A percentile compares a stretch with the other conserved stretches of the same genome.
These are phyloP conservation scores for Cyclopterus lumpus DNA, from an alignment of 2,797 vertebrate genomes.

Conservation along the genomic window DNA sequence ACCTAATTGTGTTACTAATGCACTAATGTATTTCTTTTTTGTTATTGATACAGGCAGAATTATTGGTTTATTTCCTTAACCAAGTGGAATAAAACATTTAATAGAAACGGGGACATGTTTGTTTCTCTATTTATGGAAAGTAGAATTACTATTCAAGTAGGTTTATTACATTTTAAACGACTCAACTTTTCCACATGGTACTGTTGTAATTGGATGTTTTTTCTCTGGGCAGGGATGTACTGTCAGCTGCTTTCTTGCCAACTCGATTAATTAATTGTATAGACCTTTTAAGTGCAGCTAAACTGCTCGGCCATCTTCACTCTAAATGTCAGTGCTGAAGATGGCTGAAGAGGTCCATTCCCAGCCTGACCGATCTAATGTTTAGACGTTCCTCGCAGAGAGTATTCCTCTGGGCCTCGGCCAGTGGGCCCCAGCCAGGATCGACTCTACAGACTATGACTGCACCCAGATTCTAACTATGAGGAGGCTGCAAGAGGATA, in stretches of 20 bases:
- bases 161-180: constrained; percentile 25
- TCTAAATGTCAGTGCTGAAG: constrained; percentile 1
- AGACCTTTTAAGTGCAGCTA: constrained; percentile 17
- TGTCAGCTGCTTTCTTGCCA: constrained; percentile 27
- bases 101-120: constrained; percentile 21
- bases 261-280: constrained; percentile 25
- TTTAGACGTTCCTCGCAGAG: constrained; percentile 17
- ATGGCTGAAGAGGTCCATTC: constrained; percentile 14
- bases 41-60: not conserved
- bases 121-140: not conserved
- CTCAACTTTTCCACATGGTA: not conserved
- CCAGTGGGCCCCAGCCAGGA: constrained; percentile 18
- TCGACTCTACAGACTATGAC: not conserved
- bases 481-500: not conserved
- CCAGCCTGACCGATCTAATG: constrained; percentile 1
- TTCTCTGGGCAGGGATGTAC: not conserved
- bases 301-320: constrained; percentile 7
- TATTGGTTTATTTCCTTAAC: constrained; percentile 11
- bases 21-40: not conserved
- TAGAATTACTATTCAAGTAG: constrained; percentile 9
- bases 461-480: constrained; percentile 11
- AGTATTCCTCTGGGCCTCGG: constrained; percentile 29
- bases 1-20: constrained; percentile 20
- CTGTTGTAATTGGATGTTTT: not conserved
- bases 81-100: constrained; percentile 21